Conservation (phyloP, 2,797 vertebrate species). For the Hoplostethus atlanticus region DNA sequence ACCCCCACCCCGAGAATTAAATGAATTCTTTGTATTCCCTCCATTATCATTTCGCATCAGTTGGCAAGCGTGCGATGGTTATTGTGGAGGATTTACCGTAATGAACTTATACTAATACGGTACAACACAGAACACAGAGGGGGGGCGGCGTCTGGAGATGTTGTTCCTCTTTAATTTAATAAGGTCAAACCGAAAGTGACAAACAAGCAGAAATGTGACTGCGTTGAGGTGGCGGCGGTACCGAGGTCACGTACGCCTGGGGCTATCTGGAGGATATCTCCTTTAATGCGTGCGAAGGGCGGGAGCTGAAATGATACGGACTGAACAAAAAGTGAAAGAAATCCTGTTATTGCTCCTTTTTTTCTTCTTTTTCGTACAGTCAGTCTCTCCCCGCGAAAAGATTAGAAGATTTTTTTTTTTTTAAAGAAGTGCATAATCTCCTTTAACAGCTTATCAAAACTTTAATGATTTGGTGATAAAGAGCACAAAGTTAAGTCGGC, state of each 20-base stretch:
- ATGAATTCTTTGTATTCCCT: conserved; percentile 69
- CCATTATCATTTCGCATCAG: conserved; percentile 65
- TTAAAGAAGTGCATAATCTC: conserved; percentile 87
- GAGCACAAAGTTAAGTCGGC: conserved; percentile 90
- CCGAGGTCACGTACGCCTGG: conserved; percentile 12
- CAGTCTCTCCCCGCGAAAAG: conserved; percentile 78
- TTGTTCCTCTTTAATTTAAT: conserved; percentile 80
- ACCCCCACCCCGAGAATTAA: conserved; percentile 52
- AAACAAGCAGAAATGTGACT: conserved; percentile 59
- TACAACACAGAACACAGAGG: conserved; percentile 64
- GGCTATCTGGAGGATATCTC: conserved; percentile 47
- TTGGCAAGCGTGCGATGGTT: conserved; percentile 64
- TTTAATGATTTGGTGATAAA: conserved; percentile 91
- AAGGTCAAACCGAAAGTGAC: conserved; percentile 72
- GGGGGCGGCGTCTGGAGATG: conserved; percentile 50
- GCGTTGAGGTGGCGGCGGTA: conserved; percentile 6
- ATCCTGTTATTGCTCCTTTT: conserved; percentile 77
- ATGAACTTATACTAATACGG: conserved; percentile 65
- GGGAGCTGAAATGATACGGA: conserved; percentile 57
- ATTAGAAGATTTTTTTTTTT: conserved; percentile 82
- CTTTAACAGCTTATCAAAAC: conserved; percentile 91
- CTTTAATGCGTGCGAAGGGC: conserved; percentile 46
- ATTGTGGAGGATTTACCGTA: conserved; percentile 74
- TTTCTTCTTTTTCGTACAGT: conserved; percentile 82
- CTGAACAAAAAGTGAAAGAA: conserved; percentile 59